phyloP scores from a whole-genome alignment of 2,113 vertebrate genomes.

The Thamnaconus septentrionalis region DNA sequence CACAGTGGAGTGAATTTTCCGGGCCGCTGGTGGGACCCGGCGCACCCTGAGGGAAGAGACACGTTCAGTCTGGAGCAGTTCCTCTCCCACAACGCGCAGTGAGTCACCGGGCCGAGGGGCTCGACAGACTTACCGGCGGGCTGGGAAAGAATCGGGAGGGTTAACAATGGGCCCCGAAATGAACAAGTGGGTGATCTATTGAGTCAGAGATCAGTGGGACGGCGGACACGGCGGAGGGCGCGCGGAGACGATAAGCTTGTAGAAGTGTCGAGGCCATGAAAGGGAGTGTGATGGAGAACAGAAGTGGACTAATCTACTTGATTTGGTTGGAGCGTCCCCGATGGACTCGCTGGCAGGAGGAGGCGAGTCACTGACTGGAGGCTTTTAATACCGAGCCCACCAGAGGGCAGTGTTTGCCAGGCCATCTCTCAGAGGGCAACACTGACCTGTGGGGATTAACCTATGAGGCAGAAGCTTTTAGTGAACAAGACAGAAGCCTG shows the following conservation, averaged over 20 bases:
- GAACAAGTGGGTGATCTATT: conserved; percentile 68
- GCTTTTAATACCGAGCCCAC: conserved; percentile 72
- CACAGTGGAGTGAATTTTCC: conserved; percentile 86
- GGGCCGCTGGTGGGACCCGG: conserved; percentile 85
- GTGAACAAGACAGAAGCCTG: conserved; percentile 13
- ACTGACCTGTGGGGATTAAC: conserved; percentile 60
- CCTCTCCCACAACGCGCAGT: conserved; percentile 89
- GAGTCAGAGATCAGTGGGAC: conserved; percentile 58
- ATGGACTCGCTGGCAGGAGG: conserved; percentile 31
- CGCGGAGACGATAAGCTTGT: conserved; percentile 58
- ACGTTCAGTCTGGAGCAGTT: conserved; percentile 92
- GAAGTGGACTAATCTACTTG: conserved; percentile 65
- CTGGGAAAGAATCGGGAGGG: conserved; percentile 45
- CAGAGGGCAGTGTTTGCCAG: conserved; percentile 82
- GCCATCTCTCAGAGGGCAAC: conserved; percentile 62
- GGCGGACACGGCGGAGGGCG: conserved; percentile 48
- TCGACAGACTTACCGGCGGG: conserved; percentile 4
- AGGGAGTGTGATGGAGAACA: conserved; percentile 64
- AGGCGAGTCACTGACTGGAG: conserved; percentile 23
- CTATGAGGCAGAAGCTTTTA: conserved; percentile 30
- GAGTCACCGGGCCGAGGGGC: conserved; percentile 61
- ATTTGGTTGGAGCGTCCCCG: conserved; percentile 61
- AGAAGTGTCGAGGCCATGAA: conserved; percentile 53
- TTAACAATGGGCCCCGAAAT: conserved; percentile 44
- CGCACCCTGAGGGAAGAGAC: conserved; percentile 64